A percentile compares a stretch with the other conserved stretches of the same genome.
These are phyloP conservation scores for Dipodomys spectabilis DNA, from an alignment of 2,113 vertebrate genomes.

Conservation along the genomic window DNA sequence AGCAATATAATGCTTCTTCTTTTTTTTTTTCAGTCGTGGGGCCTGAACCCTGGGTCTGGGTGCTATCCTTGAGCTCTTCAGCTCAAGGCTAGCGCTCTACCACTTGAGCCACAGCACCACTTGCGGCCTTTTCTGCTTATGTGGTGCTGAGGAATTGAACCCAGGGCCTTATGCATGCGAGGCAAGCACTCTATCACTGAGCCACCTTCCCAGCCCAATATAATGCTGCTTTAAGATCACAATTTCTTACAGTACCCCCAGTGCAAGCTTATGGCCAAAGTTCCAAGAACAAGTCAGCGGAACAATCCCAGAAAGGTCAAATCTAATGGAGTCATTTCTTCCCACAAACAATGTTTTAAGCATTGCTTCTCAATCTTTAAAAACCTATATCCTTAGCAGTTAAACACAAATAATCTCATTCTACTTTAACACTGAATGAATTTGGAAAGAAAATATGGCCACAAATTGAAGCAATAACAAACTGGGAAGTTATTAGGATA, in stretches of 20 bases:
- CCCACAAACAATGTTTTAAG: not conserved
- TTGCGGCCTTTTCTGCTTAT: no score
- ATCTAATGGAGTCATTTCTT: not conserved
- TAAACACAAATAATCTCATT: not conserved
- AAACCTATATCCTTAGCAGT: not conserved
- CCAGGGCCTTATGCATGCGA: no score
- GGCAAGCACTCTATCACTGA: no score
- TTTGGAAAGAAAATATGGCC: slow-evolving; percentile 10
- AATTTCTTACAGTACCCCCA: not conserved
- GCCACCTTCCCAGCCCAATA: not conserved
- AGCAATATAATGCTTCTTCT: not conserved
- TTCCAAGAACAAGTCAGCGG: not conserved
- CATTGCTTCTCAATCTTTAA: not conserved
- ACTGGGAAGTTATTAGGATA: not conserved
- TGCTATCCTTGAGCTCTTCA: no score
- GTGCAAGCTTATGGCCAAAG: not conserved
- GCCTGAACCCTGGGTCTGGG: no score
- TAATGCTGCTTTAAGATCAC: not conserved
- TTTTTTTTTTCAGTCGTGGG: no score
- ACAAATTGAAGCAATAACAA: slow-evolving; percentile 23
- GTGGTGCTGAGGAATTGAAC: no score
- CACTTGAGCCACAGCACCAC: no score
- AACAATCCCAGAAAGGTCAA: not conserved
- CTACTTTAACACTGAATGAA: slow-evolving; percentile 17
- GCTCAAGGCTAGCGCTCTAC: no score